Evolutionary conservation across 2,797 vertebrate genomes (phyloP).

Genomic region (Phyllotis vaccarum): DNA sequence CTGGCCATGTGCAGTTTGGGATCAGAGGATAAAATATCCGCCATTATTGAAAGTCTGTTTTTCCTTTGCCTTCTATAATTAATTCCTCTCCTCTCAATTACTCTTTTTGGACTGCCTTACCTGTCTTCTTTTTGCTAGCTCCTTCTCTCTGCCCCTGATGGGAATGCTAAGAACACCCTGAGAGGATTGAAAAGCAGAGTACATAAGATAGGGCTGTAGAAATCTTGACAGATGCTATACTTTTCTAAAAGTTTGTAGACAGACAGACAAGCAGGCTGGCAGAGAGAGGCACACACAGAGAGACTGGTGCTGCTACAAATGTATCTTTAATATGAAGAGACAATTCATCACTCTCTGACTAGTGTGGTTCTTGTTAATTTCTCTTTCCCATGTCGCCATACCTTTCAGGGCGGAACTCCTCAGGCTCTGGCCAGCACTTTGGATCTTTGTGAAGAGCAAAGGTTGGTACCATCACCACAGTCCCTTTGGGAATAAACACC

Average conservation of each 20-base stretch:
- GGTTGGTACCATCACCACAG: constrained; percentile 71
- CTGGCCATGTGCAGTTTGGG: too few species aligned
- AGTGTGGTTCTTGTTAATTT: not conserved
- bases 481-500: constrained; percentile 84
- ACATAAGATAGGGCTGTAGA: not conserved
- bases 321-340: not conserved
- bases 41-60: too few species aligned
- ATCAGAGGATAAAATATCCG: too few species aligned
- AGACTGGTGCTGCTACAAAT: not conserved
- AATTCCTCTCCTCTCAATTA: not conserved
- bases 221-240: not conserved
- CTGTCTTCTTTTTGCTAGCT: not conserved
- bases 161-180: not conserved
- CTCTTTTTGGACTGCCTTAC: not conserved
- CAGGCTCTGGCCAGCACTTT: constrained; percentile 83
- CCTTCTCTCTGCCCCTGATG: too few species aligned
- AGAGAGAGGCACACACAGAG: not conserved
- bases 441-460: constrained; percentile 77
- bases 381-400: constrained; percentile 57
- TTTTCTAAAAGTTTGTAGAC: not conserved
- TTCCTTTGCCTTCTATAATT: too few species aligned
- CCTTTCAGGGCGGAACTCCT: constrained; percentile 89
- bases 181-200: not conserved
- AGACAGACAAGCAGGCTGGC: not conserved
- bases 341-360: not conserved